A percentile compares a stretch with the other conserved stretches of the same genome.
Conservation (phyloP, 2,888 invertebrate genomes). For the Pharmacophagus antenor region DNA sequence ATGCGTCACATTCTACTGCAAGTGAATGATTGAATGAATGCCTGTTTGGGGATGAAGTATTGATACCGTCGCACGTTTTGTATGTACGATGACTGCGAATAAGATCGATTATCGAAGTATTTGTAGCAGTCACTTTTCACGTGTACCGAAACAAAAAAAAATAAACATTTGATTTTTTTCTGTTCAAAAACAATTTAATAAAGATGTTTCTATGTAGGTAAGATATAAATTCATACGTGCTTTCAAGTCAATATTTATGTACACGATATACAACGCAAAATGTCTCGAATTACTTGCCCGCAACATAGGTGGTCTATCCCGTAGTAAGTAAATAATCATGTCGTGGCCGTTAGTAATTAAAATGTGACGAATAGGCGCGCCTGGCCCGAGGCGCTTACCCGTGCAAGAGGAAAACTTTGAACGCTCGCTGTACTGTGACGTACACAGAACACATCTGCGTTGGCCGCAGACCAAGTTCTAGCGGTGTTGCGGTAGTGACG, state of each 20-base stretch:
- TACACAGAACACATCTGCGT: conserved; percentile 59
- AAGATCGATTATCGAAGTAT: neutral
- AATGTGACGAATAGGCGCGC: conserved; percentile 54
- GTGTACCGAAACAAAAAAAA: too few species aligned
- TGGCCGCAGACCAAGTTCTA: conserved; percentile 76
- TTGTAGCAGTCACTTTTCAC: too few species aligned
- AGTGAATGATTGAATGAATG: conserved; percentile 17
- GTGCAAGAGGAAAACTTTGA: conserved; percentile 58
- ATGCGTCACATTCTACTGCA: conserved; percentile 45
- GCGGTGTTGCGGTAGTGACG: conserved; percentile 70
- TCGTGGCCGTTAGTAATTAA: conserved; percentile 71
- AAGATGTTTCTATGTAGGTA: neutral
- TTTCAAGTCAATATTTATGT: neutral
- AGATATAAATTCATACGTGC: neutral
- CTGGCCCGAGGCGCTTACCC: conserved; percentile 62
- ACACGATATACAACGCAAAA: conserved; percentile 35
- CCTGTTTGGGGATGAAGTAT: conserved; percentile 22
- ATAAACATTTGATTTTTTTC: too few species aligned
- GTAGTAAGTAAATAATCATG: conserved; percentile 75
- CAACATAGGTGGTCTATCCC: conserved; percentile 45
- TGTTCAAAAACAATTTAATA: neutral
- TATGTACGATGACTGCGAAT: neutral
- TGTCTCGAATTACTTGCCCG: conserved; percentile 48
- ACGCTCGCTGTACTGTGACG: conserved; percentile 35
- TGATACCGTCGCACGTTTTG: conserved; percentile 23